Conservation (phyloP, 2,888 invertebrate genomes). For the Caenorhabditis afra region DNA sequence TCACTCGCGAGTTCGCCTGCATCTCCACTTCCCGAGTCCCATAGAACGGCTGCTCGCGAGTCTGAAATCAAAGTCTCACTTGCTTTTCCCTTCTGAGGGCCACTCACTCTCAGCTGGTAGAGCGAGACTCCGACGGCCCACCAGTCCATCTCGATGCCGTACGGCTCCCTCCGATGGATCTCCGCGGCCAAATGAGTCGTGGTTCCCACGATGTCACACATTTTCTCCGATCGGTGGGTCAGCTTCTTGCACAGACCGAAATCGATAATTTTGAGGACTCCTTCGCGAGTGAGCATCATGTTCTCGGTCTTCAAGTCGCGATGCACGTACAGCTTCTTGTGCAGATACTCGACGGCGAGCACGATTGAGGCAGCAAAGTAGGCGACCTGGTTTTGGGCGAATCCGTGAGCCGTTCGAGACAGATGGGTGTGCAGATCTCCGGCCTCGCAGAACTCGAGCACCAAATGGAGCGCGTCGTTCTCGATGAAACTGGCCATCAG, state of each 20-base stretch:
- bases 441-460: conserved; percentile 58
- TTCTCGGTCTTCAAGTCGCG: conserved; percentile 58
- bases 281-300: conserved; percentile 52
- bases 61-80: conserved; percentile 31
- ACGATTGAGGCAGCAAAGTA: conserved; percentile 52
- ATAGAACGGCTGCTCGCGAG: conserved; percentile 49
- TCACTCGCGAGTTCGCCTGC: conserved; percentile 34
- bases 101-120: conserved; percentile 50
- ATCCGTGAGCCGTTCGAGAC: conserved; percentile 35
- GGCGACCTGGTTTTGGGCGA: conserved; percentile 20
- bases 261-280: conserved; percentile 52
- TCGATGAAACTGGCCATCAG: conserved; percentile 31
- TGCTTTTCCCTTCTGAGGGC: background rate
- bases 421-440: conserved; percentile 57
- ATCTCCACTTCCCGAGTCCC: conserved; percentile 41
- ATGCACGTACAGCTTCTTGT: conserved; percentile 45
- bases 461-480: conserved; percentile 26
- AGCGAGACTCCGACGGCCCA: conserved; percentile 59
- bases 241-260: conserved; percentile 51
- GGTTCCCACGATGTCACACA: conserved; percentile 55
- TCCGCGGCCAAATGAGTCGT: conserved; percentile 57
- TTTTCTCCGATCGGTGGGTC: conserved; percentile 23
- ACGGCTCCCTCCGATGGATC: conserved; percentile 44
- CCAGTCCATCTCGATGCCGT: conserved; percentile 59
- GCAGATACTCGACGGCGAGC: conserved; percentile 54